Conservation (phyloP, 2,797 vertebrate genomes). For the Masticophis lateralis region DNA sequence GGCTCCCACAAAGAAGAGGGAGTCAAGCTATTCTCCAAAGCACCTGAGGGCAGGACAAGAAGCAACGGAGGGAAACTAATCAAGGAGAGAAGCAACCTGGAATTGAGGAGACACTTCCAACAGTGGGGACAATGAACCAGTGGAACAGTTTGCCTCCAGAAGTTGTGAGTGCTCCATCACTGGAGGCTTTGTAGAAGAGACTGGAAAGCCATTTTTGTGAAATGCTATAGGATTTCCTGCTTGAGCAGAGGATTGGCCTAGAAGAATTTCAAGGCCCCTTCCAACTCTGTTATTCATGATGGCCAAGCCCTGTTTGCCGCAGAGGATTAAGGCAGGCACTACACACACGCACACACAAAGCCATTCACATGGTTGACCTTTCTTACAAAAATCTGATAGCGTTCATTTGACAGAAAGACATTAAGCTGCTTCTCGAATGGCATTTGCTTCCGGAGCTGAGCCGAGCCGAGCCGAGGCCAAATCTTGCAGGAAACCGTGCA, state of each 20-base stretch:
- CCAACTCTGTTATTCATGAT: not conserved
- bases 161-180: not conserved
- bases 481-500: not conserved
- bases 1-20: not conserved
- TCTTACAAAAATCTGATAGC: slow-evolving; percentile 30
- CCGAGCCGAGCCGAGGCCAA: not conserved
- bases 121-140: not conserved
- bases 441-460: fast-evolving
- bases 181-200: not conserved
- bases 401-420: slow-evolving; percentile 20
- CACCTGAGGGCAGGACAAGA: not conserved
- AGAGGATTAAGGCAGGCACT: slow-evolving; percentile 3
- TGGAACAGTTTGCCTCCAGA: not conserved
- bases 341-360: too few relatives aligned
- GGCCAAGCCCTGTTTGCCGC: not conserved
- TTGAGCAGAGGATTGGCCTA: not conserved
- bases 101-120: not conserved
- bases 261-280: not conserved
- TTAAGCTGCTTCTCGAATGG: fast-evolving
- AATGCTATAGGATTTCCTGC: not conserved
- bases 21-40: not conserved
- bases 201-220: not conserved
- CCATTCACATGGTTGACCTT: slow-evolving; percentile 30
- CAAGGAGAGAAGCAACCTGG: not conserved
- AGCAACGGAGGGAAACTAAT: not conserved